Evolutionary conservation across 2,113 vertebrate genomes (phyloP).

Genomic region (human (Homo sapiens)): GRCh38 chr7:152118501-152119000

Average conservation of each 20-base stretch:
- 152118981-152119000: too few species aligned
- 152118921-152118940: too few species aligned
- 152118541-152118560: not conserved
- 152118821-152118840: not conserved
- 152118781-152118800: constrained; percentile 84
- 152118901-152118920: too few species aligned
- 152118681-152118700: constrained; percentile 90
- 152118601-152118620: rapidly evolving
- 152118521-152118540: not conserved
- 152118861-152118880: not conserved
- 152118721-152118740: constrained; percentile 95
- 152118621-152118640: not conserved
- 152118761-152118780: constrained; percentile 89
- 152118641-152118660: not conserved
- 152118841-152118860: rapidly evolving
- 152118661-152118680: constrained; percentile 82
- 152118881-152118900: too few species aligned
- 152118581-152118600: not conserved
- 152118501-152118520: rapidly evolving
- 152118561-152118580: not conserved
- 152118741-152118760: constrained; percentile 91
- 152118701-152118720: constrained; percentile 94
- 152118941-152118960: too few species aligned
- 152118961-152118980: too few species aligned
- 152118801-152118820: too few species aligned